Base-by-base conservation (phyloP, 1,140 invertebrate species). In the Lordiphosa clarofinis region DNA sequence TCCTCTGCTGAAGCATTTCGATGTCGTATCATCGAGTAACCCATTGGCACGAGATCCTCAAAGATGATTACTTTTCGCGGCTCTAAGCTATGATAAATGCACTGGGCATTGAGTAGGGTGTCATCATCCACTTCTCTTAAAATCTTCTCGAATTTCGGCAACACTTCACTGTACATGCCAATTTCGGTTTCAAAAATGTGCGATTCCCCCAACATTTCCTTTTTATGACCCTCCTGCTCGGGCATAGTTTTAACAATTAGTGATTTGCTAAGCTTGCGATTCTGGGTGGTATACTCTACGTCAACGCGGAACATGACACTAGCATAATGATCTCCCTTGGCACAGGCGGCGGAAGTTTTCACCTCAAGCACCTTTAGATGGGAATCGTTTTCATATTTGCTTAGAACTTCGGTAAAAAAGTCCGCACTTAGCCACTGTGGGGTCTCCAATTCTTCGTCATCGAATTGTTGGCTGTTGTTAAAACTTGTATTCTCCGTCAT, bases 201-300 rank as follows among this genome's bases (percentile, higher is more conserved):
- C 0, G 76, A 67, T 2, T 64, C 48, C 0, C 13, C 53, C 2
- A 88, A 19, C 46, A 88, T 36, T 0, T 74, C 64, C 31, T 70
- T 79, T 15, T 88, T 88, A 8, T 71, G 58, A 2, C 86, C 78
- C 1, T 87, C 81, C 1, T 28, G 11, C 10, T 81, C 78, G 1
- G 86, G 87, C 64, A 88, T 64, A 5, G 86, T 87, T 11, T 88
- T 88, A 0, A 87, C 48, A 5, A 88, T 84, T 12, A 88, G 38
- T 0, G 78, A 81, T 35, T 65, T 73, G 7, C 10, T 42, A 3
- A 37, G 19, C 4, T 50, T 40, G 4, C 48, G 57, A 1, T 35
- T 60, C 1, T 12, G 3, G 0, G 42, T 56, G 8, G 28, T 38
- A 24, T 61, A 82, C 38, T 39, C 21, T 0, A 86, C 49, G 1